Evolutionary conservation across 1,140 invertebrate genomes (phyloP).

Genomic region (Drosophila lacteicornis): DNA sequence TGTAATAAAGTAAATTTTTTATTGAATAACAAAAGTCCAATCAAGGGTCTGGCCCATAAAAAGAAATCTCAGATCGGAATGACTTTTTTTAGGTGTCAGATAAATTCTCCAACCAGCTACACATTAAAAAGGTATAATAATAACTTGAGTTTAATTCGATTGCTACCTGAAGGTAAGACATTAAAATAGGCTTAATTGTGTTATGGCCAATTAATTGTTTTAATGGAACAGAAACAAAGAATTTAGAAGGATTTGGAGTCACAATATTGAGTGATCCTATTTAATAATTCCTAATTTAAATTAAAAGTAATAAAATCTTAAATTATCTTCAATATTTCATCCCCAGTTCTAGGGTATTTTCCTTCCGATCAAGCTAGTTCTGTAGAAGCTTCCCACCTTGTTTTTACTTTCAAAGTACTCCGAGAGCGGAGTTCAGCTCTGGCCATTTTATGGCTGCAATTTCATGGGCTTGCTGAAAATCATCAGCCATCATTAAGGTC

Average conservation of each 20-base stretch:
- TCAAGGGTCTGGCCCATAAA: neutral
- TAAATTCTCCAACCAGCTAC: neutral
- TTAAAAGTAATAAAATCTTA: too few species aligned
- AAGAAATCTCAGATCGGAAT: neutral
- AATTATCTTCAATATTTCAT: too few species aligned
- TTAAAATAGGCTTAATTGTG: neutral
- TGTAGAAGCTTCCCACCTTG: conserved; percentile 13
- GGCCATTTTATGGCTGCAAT: conserved; percentile 65
- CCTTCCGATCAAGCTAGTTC: neutral
- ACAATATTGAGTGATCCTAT: neutral
- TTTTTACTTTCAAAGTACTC: conserved; percentile 71
- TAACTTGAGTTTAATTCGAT: neutral
- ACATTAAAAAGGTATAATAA: neutral
- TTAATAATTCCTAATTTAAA: too few species aligned
- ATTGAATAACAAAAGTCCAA: neutral
- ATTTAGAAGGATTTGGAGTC: neutral
- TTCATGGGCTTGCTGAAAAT: conserved; percentile 67
- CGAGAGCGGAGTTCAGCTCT: conserved; percentile 16
- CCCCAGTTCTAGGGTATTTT: conserved; percentile 1
- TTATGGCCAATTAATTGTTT: neutral
- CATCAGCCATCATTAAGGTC: conserved; percentile 76
- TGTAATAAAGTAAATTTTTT: neutral
- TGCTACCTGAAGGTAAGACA: too few species aligned
- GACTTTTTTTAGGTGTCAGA: neutral
- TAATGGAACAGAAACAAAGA: neutral